Evolutionary conservation across 2,797 vertebrate genomes (phyloP).

Genomic region (Oryzias sinensis): DNA sequence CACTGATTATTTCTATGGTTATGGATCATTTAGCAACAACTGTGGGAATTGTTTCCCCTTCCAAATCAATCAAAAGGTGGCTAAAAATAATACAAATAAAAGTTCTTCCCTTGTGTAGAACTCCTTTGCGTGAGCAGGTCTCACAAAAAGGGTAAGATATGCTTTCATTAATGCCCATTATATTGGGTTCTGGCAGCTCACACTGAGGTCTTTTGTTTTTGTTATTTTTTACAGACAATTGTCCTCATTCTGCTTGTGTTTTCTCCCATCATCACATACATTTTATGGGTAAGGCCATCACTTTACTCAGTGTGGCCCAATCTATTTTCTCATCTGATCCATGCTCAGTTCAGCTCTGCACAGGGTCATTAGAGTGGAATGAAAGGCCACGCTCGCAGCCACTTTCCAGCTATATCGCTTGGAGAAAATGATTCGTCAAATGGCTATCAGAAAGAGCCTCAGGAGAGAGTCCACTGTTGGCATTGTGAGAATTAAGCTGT

Average conservation of each 20-base stretch:
- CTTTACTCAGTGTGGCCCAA: constrained; percentile 24
- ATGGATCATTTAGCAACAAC: no score
- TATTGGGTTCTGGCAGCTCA: no score
- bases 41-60: no score
- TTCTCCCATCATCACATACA: constrained; percentile 22
- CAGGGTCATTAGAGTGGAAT: constrained; percentile 51
- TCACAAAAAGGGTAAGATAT: no score
- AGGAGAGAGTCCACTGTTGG: constrained; percentile 46
- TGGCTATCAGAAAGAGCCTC: constrained; percentile 49
- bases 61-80: no score
- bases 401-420: constrained; percentile 52
- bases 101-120: no score
- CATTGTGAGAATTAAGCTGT: constrained; percentile 51
- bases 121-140: no score
- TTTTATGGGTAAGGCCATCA: constrained; percentile 47
- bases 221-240: neutral
- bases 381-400: constrained; percentile 44
- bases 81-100: no score
- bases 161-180: no score
- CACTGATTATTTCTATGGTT: no score
- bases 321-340: constrained; percentile 59
- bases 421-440: constrained; percentile 61
- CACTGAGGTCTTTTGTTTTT: no score
- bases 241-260: constrained; percentile 34
- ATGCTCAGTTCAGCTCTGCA: constrained; percentile 47